Conservation (phyloP, 1,140 invertebrate species). For the Cyphomyrmex costatus region DNA sequence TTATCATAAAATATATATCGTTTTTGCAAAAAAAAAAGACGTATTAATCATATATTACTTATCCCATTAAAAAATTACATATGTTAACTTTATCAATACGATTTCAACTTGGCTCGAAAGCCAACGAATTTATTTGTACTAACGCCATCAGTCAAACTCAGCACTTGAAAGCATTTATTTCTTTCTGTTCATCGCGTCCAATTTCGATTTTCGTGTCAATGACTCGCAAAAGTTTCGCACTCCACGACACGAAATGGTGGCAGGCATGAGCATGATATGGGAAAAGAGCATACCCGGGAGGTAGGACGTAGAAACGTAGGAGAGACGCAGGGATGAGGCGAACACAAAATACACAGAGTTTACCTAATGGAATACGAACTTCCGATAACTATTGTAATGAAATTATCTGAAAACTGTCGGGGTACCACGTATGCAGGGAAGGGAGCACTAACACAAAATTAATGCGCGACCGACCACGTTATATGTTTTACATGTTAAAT, state of each 20-base stretch:
- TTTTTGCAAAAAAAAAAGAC: background rate
- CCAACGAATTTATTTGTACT: background rate
- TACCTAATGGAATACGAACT: constrained; percentile 80
- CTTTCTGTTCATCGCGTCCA: background rate
- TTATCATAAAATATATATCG: background rate
- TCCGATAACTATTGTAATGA: constrained; percentile 78
- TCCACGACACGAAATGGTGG: background rate
- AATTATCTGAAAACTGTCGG: constrained; percentile 80
- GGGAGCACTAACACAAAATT: constrained; percentile 68
- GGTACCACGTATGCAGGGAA: background rate
- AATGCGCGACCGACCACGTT: constrained; percentile 58
- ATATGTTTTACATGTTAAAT: constrained; percentile 38
- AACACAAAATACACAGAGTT: constrained; percentile 70
- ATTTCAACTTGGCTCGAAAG: background rate
- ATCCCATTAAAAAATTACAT: background rate
- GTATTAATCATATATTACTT: background rate
- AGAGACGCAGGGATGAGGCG: background rate
- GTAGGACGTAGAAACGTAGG: background rate
- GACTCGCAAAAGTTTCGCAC: constrained; percentile 19
- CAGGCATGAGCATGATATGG: constrained; percentile 9
- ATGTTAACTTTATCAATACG: background rate
- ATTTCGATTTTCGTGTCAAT: constrained; percentile 35
- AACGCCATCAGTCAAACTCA: background rate
- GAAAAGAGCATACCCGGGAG: constrained; percentile 16
- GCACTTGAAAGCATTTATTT: constrained; percentile 33